phyloP scores from a whole-genome alignment of 37 sponge, comb jelly and placozoan genomes.

The Axinella damicornis region DNA sequence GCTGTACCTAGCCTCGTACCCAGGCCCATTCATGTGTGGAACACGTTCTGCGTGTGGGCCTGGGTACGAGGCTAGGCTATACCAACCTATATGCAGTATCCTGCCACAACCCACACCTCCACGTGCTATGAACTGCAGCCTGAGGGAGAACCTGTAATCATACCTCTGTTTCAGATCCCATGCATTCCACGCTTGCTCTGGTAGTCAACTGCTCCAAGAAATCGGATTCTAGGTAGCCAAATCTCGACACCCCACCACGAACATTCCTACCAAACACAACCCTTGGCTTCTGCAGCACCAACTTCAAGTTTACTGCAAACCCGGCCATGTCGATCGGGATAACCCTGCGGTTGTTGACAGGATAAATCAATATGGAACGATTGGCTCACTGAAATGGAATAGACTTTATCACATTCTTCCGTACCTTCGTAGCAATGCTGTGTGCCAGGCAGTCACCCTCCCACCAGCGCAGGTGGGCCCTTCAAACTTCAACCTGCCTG shows the following conservation, averaged over 20 bases:
- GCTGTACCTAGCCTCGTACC: too few relatives aligned
- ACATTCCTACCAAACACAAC: background rate
- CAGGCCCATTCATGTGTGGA: too few relatives aligned
- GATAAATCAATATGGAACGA: too few relatives aligned
- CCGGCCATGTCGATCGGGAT: slow-evolving; percentile 53
- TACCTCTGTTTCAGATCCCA: slow-evolving; percentile 52
- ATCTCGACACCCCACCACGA: background rate
- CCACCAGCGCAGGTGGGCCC: slow-evolving; percentile 74
- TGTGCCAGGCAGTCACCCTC: slow-evolving; percentile 48
- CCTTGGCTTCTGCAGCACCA: background rate
- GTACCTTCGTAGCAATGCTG: too few relatives aligned
- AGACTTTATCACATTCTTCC: too few relatives aligned
- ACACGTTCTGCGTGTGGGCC: too few relatives aligned
- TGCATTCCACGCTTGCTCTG: slow-evolving; percentile 51
- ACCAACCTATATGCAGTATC: too few relatives aligned
- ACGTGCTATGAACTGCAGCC: too few relatives aligned
- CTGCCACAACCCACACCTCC: too few relatives aligned
- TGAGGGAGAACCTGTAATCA: background rate
- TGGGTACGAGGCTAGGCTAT: too few relatives aligned
- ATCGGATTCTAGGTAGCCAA: slow-evolving; percentile 73
- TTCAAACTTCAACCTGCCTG: slow-evolving; percentile 59
- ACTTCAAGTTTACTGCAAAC: slow-evolving; percentile 13
- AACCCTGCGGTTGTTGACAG: too few relatives aligned
- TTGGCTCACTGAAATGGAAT: too few relatives aligned
- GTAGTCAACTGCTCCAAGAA: slow-evolving; percentile 37